These are phyloP conservation scores for Holotrichia oblita DNA, from an alignment of 1,140 invertebrate genomes.

Conservation along the genomic window DNA sequence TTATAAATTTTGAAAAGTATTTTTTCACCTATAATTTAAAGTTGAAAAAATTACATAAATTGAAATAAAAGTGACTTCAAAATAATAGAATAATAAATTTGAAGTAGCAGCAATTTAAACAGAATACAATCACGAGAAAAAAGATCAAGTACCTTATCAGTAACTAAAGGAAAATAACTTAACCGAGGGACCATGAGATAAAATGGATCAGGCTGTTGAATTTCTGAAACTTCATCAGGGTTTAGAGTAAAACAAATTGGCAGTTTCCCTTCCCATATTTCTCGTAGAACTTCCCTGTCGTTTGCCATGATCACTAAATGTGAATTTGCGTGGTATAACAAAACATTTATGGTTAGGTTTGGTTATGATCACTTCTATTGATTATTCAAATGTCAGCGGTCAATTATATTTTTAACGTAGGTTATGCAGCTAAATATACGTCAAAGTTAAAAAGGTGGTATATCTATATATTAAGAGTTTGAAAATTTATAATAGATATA, in stretches of 20 bases:
- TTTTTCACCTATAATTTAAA: conserved; percentile 78
- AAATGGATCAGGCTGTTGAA: conserved; percentile 90
- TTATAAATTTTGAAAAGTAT: conserved; percentile 86
- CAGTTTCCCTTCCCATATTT: conserved; percentile 95
- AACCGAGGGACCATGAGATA: conserved; percentile 95
- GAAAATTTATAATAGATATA: too few relatives aligned
- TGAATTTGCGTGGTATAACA: not conserved
- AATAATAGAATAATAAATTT: not conserved
- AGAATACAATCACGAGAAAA: conserved; percentile 7
- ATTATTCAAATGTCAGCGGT: conserved; percentile 4
- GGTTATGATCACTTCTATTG: conserved; percentile 1
- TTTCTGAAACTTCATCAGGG: conserved; percentile 86
- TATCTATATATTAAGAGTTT: too few relatives aligned
- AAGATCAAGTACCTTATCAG: conserved; percentile 83
- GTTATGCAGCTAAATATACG: not conserved
- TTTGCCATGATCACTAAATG: conserved; percentile 75
- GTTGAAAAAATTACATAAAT: not conserved
- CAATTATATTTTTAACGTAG: not conserved
- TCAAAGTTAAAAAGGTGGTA: too few relatives aligned
- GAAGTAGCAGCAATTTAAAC: not conserved
- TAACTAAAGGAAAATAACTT: conserved; percentile 95
- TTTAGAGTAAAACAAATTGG: conserved; percentile 91
- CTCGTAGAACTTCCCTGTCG: conserved; percentile 90
- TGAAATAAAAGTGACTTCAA: not conserved
- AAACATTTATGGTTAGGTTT: conserved; percentile 10